Conservation (phyloP, 2,888 invertebrate genomes). For the Sarcophaga variegata region DNA sequence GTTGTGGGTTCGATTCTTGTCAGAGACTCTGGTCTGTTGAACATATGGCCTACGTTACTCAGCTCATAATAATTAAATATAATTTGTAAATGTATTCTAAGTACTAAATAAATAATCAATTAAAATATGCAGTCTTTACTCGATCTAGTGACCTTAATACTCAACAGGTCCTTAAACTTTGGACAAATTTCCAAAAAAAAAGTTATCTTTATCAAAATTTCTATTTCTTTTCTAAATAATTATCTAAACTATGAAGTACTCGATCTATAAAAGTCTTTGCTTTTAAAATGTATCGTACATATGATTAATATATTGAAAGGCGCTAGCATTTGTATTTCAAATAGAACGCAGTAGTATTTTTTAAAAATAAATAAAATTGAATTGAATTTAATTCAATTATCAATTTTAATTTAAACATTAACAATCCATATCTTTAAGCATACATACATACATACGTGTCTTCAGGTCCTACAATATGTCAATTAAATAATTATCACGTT, state of each 20-base stretch:
- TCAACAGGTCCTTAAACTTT: too few species aligned
- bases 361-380: neutral
- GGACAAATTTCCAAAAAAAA: too few species aligned
- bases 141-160: too few species aligned
- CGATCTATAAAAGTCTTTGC: neutral
- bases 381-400: neutral
- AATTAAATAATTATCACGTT: slow-evolving; percentile 48
- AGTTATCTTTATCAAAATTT: too few species aligned
- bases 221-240: too few species aligned
- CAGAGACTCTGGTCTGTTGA: too few species aligned
- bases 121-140: too few species aligned
- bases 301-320: neutral
- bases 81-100: too few species aligned
- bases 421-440: neutral
- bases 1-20: too few species aligned
- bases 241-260: neutral
- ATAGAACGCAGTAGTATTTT: neutral
- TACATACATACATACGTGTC: neutral
- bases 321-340: neutral
- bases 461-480: slow-evolving; percentile 25
- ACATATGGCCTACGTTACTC: too few species aligned
- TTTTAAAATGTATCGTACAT: neutral
- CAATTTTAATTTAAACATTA: neutral
- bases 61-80: too few species aligned
- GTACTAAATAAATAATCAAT: too few species aligned